These are phyloP conservation scores for Clarias magur DNA, from an alignment of 2,113 vertebrate species.

Conservation along the genomic window DNA sequence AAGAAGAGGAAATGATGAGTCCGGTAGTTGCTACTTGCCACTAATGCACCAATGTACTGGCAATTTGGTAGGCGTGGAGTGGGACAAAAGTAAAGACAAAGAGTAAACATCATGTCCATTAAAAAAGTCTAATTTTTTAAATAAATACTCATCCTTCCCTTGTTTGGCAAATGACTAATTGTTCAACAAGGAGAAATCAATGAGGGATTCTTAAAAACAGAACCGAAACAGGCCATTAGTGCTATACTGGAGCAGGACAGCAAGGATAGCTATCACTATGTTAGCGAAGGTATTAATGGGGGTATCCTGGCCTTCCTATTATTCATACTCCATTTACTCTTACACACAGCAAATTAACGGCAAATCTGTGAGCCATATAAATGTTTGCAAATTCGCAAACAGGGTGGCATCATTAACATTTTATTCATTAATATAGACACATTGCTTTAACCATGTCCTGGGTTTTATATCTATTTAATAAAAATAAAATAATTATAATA, in stretches of 20 bases:
- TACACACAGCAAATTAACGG: constrained; percentile 47
- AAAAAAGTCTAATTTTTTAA: too few relatives aligned
- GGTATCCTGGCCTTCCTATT: constrained; percentile 43
- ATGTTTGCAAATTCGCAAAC: constrained; percentile 44
- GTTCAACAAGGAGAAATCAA: not conserved
- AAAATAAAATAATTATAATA: constrained; percentile 24
- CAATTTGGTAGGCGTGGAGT: too few relatives aligned
- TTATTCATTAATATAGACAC: constrained; percentile 31
- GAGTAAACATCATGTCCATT: not conserved
- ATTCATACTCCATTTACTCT: constrained; percentile 53
- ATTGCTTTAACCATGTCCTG: constrained; percentile 30
- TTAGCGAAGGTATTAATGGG: constrained; percentile 41
- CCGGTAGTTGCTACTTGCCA: too few relatives aligned
- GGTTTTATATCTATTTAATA: constrained; percentile 27
- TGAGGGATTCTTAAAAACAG: not conserved
- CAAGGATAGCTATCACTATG: constrained; percentile 26
- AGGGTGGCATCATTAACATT: constrained; percentile 38
- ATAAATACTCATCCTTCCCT: not conserved
- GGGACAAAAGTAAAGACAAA: too few relatives aligned
- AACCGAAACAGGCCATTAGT: not conserved
- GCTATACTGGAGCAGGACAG: constrained; percentile 9
- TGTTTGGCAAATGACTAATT: not conserved
- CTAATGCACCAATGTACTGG: too few relatives aligned
- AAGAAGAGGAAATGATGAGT: too few relatives aligned
- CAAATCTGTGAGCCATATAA: constrained; percentile 40